These are phyloP conservation scores for Lepidothrix coronata DNA, from an alignment of 2,113 vertebrate species.

Conservation along the genomic window DNA sequence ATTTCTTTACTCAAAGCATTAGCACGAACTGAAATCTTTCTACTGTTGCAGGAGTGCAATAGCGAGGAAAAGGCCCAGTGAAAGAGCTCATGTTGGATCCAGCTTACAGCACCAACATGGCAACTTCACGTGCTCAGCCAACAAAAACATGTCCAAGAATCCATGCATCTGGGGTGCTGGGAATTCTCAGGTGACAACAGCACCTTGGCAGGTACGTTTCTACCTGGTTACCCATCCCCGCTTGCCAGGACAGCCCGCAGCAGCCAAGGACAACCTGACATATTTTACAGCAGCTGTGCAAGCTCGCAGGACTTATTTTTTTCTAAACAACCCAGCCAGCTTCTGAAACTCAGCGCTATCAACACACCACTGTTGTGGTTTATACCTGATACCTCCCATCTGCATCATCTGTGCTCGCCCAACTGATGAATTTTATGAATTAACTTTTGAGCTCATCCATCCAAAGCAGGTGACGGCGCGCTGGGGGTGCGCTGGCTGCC, in stretches of 20 bases:
- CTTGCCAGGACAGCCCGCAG: not conserved
- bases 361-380: not conserved
- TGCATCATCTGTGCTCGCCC: constrained; percentile 18
- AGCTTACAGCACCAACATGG: not conserved
- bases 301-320: not conserved
- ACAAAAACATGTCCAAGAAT: not conserved
- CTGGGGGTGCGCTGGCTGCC: not conserved
- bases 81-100: not conserved
- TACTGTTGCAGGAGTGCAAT: not conserved
- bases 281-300: not conserved
- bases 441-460: not conserved
- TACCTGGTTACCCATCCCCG: not conserved
- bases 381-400: not conserved
- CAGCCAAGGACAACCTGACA: not conserved
- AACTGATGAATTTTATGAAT: constrained; percentile 8
- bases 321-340: not conserved
- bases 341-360: not conserved
- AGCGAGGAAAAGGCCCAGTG: not conserved
- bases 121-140: not conserved
- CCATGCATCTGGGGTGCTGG: not conserved
- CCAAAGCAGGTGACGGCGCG: not conserved
- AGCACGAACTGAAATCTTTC: not conserved
- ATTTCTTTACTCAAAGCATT: not conserved
- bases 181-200: not conserved
- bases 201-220: not conserved